Conservation (phyloP, 2,888 invertebrate species). For the Bellardia pandia region DNA sequence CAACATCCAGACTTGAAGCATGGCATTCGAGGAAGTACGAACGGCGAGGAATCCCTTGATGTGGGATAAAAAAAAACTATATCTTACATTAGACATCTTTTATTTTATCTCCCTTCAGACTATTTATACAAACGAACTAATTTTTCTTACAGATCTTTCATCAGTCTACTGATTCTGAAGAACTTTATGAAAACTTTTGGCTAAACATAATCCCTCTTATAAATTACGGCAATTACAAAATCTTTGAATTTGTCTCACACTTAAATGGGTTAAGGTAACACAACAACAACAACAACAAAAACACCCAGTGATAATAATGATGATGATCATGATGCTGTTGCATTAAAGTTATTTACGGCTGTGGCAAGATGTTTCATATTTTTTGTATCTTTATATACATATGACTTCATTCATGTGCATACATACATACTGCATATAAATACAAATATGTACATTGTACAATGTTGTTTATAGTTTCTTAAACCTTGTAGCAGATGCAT, state of each 20-base stretch:
- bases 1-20: too few species aligned
- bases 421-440: background rate
- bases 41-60: too few species aligned
- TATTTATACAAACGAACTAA: too few species aligned
- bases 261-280: background rate
- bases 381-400: background rate
- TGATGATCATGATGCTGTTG: constrained; percentile 1
- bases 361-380: constrained; percentile 34
- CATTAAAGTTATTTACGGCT: constrained; percentile 50
- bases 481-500: constrained; percentile 36
- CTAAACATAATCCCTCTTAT: too few species aligned
- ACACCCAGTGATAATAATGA: background rate
- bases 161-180: too few species aligned
- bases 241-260: background rate
- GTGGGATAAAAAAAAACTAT: too few species aligned
- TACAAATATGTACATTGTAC: background rate
- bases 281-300: background rate
- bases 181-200: too few species aligned
- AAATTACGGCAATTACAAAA: too few species aligned
- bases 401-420: background rate
- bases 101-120: too few species aligned
- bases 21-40: too few species aligned
- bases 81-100: too few species aligned
- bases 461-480: constrained; percentile 3
- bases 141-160: too few species aligned